Evolutionary conservation across 2,797 vertebrate genomes (phyloP), one percentile per base, ranked within the genome.

Genomic region (Muscicapa striata): DNA sequence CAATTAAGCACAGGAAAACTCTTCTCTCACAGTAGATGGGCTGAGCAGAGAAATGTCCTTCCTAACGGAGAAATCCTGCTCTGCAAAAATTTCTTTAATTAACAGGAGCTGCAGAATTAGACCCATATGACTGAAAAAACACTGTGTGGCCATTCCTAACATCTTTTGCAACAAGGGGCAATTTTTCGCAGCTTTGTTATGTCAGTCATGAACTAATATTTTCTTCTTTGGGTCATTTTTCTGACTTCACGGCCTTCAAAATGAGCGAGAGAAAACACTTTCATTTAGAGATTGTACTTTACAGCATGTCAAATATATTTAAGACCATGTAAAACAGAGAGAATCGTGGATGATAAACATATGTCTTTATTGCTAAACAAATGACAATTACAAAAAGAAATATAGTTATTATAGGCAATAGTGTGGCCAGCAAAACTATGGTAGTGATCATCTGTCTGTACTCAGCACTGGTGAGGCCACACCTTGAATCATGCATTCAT

Each of bases 381-480:
- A 49, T 23, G 49, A 32, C 8, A 57, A 30, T 38, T 40, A 48
- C 1, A 8, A 38, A 78, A 82, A 54, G 20, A 63, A 70, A 3
- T 6, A 29, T 6, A 52, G 13, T 5, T 83, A 9, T 36, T 29
- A 38, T 11, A 27, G 38, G 6, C 30, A 80, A 3, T 4, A 52
- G 3, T 9, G 27, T 36, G n/a, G 27, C 18, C n/a, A 70, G 34
- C 2, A 62, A 68, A 59, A 49, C 1, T 2, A 27, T 21, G 5
- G 29, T 6, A 20, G 17, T 4, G 5, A 43, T 30, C 0, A 1
- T 34, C 1, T 3, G 1, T 17, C 27, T 59, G 11, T 51, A n/a
- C 26, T 21, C 0, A 0, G 19, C 21, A 4, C 24, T 57, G 41
- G 5, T 43, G 41, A 84, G 24, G 19, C 9, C 1, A 1, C 4